Evolutionary conservation across 1,140 invertebrate species (phyloP).

Genomic region (Venustaconcha ellipsiformis): DNA sequence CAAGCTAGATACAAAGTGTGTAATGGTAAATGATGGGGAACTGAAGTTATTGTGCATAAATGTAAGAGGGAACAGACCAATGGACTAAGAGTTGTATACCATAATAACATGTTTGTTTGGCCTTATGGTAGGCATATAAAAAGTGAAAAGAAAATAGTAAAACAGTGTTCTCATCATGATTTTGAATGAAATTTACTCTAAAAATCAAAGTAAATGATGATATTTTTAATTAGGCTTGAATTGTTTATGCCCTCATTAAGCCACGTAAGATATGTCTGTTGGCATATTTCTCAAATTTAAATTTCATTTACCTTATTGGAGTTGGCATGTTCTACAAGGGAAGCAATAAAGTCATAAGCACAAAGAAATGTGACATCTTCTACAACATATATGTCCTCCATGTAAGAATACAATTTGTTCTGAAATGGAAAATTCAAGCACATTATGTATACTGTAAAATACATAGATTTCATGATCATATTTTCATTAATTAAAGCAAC

Average conservation of each 20-base stretch:
- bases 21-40: no score
- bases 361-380: conserved; percentile 59
- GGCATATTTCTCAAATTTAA: background rate
- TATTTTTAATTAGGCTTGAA: background rate
- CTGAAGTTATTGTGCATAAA: no score
- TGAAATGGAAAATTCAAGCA: conserved; percentile 28
- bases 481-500: no score
- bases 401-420: conserved; percentile 63
- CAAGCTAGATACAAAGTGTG: no score
- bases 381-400: conserved; percentile 59
- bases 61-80: no score
- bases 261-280: background rate
- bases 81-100: no score
- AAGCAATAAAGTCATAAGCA: conserved; percentile 63
- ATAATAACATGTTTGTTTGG: no score
- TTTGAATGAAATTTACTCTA: background rate
- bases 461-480: no score
- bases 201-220: conserved; percentile 6
- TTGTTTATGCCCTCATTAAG: background rate
- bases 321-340: conserved; percentile 50
- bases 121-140: no score
- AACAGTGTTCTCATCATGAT: no score
- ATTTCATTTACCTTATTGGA: conserved; percentile 52
- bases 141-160: no score
- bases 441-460: no score